A percentile compares a stretch with the other conserved stretches of the same genome.
Conservation (phyloP, 2,888 invertebrate species). For the Tuta absoluta region DNA sequence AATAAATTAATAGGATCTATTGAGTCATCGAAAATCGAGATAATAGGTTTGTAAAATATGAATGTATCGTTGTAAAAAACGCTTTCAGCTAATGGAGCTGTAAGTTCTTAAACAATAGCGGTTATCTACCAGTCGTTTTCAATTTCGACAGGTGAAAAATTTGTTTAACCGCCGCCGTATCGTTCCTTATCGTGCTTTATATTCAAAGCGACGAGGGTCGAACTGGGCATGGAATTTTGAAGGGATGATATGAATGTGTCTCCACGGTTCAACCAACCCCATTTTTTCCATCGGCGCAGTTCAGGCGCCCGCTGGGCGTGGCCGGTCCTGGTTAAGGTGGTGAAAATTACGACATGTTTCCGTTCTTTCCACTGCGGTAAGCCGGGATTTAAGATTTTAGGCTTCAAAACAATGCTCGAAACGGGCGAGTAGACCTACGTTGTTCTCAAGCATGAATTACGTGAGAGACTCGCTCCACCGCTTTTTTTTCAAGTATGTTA, state of each 20-base stretch:
- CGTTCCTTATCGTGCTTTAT: conserved; percentile 10
- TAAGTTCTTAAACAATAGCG: not conserved
- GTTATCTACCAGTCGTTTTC: not conserved
- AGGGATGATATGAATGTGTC: conserved; percentile 33
- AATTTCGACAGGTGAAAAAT: conserved; percentile 11
- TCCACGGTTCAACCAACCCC: conserved; percentile 25
- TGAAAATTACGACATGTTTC: not conserved
- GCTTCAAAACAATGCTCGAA: conserved; percentile 7
- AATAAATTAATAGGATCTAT: not conserved
- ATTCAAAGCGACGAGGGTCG: conserved; percentile 29
- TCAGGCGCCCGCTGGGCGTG: conserved; percentile 41
- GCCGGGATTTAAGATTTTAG: not conserved
- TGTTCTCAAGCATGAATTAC: conserved; percentile 14
- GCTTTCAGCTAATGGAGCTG: not conserved
- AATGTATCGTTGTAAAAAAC: not conserved
- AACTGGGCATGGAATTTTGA: conserved; percentile 37
- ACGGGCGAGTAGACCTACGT: conserved; percentile 1
- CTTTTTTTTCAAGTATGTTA: not conserved
- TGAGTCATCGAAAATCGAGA: not conserved
- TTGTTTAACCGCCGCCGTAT: not conserved
- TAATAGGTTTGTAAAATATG: not conserved
- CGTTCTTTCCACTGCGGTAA: not conserved
- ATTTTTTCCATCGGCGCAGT: conserved; percentile 54
- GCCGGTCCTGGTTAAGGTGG: not conserved
- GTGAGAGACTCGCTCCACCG: not conserved